Percentiles rank a stretch among this genome's conserved stretches.
Evolutionary conservation across 2,888 invertebrate genomes (phyloP).

Genomic region (Mythimna ferrago): DNA sequence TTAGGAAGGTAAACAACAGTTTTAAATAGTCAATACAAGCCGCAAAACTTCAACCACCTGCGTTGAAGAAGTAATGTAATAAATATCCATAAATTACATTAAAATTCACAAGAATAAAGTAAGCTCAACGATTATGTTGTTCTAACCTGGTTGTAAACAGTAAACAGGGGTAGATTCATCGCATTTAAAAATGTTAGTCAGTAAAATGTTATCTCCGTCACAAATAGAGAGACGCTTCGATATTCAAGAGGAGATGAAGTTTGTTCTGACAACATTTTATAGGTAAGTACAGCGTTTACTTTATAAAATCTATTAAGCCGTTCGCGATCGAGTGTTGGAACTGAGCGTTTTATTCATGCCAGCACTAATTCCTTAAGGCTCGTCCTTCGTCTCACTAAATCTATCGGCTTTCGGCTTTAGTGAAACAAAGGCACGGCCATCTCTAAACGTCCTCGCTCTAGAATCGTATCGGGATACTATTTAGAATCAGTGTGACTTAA

Average conservation of each 20-base stretch:
- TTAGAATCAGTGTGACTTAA: constrained; percentile 53
- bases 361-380: constrained; percentile 66
- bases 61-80: background rate
- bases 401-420: constrained; percentile 68
- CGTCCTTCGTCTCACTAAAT: constrained; percentile 62
- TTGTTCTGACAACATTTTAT: constrained; percentile 48
- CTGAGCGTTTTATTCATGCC: constrained; percentile 66
- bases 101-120: background rate
- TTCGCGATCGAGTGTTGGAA: constrained; percentile 40
- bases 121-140: background rate
- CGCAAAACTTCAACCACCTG: background rate
- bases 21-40: background rate
- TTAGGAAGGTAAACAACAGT: background rate
- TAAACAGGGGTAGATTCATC: background rate
- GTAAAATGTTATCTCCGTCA: constrained; percentile 44
- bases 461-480: constrained; percentile 43
- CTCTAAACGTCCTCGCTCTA: constrained; percentile 54
- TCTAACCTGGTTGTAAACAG: background rate
- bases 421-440: constrained; percentile 63
- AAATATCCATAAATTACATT: background rate
- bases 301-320: constrained; percentile 56
- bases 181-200: constrained; percentile 26
- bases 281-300: constrained; percentile 34
- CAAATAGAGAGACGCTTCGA: constrained; percentile 42
- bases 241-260: constrained; percentile 34